Percentiles rank a stretch among this genome's conserved stretches.
phyloP scores from a whole-genome alignment of 2,113 vertebrate genomes.

The Pluvialis apricaria region DNA sequence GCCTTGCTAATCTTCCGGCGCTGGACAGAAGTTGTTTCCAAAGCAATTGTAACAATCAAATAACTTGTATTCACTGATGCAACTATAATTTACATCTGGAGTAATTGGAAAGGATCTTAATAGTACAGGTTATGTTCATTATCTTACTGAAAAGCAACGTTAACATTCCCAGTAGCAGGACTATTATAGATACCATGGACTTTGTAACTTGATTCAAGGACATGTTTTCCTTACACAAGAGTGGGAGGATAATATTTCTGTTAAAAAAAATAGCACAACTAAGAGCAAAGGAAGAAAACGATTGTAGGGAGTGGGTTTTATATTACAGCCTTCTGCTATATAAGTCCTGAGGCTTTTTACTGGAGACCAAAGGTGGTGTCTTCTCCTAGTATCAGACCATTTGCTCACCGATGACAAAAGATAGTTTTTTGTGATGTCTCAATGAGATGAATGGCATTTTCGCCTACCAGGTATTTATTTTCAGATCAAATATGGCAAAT shows the following conservation, averaged over 20 bases:
- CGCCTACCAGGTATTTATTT: background rate
- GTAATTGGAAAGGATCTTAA: background rate
- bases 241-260: background rate
- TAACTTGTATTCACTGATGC: background rate
- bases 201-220: background rate
- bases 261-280: background rate
- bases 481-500: background rate
- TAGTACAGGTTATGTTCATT: background rate
- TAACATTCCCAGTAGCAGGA: background rate
- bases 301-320: background rate
- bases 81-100: background rate
- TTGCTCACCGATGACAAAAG: background rate
- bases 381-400: background rate
- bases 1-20: background rate
- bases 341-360: background rate
- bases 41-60: background rate
- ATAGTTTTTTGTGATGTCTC: background rate
- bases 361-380: background rate
- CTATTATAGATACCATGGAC: background rate
- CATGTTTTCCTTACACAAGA: background rate
- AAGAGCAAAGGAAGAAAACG: background rate
- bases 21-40: background rate
- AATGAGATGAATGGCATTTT: background rate
- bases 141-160: background rate
- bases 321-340: background rate